phyloP scores from a whole-genome alignment of 2,797 vertebrate species.

The Myripristis murdjan region DNA sequence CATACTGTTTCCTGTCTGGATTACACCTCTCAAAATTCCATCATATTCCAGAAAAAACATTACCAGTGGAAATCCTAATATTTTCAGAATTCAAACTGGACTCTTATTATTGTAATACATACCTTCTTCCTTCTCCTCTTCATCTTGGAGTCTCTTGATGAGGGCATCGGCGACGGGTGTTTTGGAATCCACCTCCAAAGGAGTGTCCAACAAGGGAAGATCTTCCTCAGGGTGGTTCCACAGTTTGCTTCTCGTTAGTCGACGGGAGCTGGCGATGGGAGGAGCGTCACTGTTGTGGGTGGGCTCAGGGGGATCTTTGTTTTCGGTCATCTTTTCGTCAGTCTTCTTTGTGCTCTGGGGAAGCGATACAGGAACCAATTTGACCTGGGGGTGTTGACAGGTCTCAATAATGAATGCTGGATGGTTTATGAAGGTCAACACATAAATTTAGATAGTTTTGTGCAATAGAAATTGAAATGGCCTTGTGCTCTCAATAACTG shows the following conservation, averaged over 20 bases:
- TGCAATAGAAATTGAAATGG: not conserved
- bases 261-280: slow-evolving; percentile 45
- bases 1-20: no score
- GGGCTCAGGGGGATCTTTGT: slow-evolving; percentile 1
- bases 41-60: no score
- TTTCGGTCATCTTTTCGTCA: slow-evolving; percentile 36
- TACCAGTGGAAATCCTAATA: no score
- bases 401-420: slow-evolving; percentile 11
- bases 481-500: slow-evolving; percentile 1
- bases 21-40: no score
- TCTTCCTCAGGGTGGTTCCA: slow-evolving; percentile 80
- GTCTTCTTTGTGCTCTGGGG: slow-evolving; percentile 82
- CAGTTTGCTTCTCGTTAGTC: slow-evolving; percentile 70
- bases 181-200: slow-evolving; percentile 76
- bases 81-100: not conserved
- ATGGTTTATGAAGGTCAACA: not conserved
- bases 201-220: slow-evolving; percentile 70
- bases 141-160: slow-evolving; percentile 82
- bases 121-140: slow-evolving; percentile 73
- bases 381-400: slow-evolving; percentile 44
- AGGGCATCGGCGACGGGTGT: slow-evolving; percentile 78
- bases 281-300: slow-evolving; percentile 24
- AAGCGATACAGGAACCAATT: slow-evolving; percentile 61
- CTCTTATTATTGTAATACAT: not conserved
- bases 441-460: not conserved